phyloP scores from a whole-genome alignment of 2,113 vertebrate species.

The Ptychochromis oligacanthus region DNA sequence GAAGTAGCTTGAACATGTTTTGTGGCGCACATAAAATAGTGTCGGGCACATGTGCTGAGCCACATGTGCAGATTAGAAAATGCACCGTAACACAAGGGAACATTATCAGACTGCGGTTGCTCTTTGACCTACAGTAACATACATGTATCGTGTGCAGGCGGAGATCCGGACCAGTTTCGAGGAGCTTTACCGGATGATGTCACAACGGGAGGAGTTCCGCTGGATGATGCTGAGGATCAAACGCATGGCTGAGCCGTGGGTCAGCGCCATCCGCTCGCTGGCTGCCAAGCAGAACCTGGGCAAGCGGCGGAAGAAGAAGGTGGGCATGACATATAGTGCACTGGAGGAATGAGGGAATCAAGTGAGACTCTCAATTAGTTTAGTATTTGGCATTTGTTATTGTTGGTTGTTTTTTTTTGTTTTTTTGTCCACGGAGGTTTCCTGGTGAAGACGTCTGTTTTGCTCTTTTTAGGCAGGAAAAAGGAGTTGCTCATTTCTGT shows the following conservation, averaged over 20 bases:
- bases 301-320: conserved; percentile 92
- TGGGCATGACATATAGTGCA: conserved; percentile 43
- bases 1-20: background rate
- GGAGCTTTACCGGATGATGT: conserved; percentile 93
- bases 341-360: too few relatives aligned
- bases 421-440: background rate
- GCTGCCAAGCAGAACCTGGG: conserved; percentile 92
- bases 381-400: background rate
- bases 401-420: too few relatives aligned
- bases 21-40: background rate
- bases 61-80: background rate
- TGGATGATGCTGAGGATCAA: conserved; percentile 98
- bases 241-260: conserved; percentile 95
- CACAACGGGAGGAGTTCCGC: conserved; percentile 93
- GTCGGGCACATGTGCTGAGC: background rate
- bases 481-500: background rate
- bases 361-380: too few relatives aligned
- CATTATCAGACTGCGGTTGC: background rate
- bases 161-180: conserved; percentile 92
- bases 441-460: too few relatives aligned
- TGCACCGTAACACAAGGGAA: background rate
- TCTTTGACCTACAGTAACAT: background rate
- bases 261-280: conserved; percentile 90
- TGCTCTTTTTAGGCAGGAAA: background rate
- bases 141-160: conserved; percentile 76